Conservation (phyloP, 2,113 vertebrate species). For the Prionailurus bengalensis region DNA sequence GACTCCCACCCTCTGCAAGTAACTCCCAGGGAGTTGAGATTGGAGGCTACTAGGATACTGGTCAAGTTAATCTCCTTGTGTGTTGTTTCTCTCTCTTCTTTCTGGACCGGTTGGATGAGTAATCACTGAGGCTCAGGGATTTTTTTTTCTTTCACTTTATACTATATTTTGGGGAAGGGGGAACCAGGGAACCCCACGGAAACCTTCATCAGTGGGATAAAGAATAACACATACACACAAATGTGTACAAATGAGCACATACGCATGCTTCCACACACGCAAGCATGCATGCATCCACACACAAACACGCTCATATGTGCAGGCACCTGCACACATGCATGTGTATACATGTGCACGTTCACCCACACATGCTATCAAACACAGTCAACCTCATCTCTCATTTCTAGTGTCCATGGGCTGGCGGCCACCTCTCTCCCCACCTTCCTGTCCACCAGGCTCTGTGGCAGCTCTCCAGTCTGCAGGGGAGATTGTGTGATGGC, state of each 20-base stretch:
- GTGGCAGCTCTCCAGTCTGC: background rate
- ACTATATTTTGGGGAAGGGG: background rate
- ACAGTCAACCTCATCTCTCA: background rate
- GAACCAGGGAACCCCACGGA: background rate
- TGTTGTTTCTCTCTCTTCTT: background rate
- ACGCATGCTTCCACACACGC: background rate
- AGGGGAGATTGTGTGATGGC: background rate
- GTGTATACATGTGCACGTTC: background rate
- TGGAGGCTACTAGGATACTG: no score
- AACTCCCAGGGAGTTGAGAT: background rate
- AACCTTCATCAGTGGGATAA: background rate
- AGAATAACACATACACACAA: background rate
- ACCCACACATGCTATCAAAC: background rate
- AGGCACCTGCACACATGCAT: background rate
- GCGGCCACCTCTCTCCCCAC: background rate
- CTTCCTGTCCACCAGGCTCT: background rate
- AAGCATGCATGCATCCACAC: background rate
- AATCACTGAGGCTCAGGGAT: background rate
- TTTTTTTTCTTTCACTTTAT: background rate
- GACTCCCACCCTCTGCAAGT: background rate
- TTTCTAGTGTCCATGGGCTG: background rate
- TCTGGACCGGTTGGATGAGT: background rate
- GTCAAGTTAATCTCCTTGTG: background rate
- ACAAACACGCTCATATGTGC: background rate
- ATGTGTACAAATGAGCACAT: background rate